A percentile compares a stretch with the other conserved stretches of the same genome.
Conservation (phyloP, 2,888 invertebrate species). For the Nemotelus pantherinus region DNA sequence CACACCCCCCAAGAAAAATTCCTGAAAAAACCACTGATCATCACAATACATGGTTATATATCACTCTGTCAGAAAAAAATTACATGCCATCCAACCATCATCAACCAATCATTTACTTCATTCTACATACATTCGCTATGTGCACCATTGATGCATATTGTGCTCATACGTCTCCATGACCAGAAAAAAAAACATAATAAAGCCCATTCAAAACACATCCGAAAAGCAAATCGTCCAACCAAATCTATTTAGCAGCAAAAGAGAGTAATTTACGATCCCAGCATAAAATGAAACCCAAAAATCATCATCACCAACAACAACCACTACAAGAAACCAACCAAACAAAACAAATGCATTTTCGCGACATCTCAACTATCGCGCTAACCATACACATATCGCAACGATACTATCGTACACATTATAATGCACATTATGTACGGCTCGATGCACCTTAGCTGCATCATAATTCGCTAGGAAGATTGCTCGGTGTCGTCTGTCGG, state of each 20-base stretch:
- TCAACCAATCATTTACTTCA: no score
- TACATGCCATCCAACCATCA: no score
- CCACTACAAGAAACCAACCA: not conserved
- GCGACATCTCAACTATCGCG: slow-evolving; percentile 29
- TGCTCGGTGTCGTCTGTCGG: slow-evolving; percentile 6
- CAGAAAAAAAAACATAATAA: no score
- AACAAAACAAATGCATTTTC: slow-evolving; percentile 17
- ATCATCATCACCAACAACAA: not conserved
- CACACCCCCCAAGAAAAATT: no score
- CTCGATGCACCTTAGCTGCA: slow-evolving; percentile 36
- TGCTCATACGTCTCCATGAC: no score
- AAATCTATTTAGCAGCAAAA: slow-evolving; percentile 12
- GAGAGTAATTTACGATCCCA: not conserved
- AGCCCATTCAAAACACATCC: no score
- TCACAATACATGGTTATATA: no score
- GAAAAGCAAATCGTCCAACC: slow-evolving; percentile 12
- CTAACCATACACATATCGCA: not conserved
- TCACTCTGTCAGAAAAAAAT: no score
- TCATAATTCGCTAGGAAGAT: slow-evolving; percentile 22
- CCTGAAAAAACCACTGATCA: no score
- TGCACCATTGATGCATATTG: no score
- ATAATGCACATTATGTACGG: slow-evolving; percentile 30
- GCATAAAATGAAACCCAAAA: not conserved
- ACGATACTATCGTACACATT: not conserved
- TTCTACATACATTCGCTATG: no score